Evolutionary conservation across 2,888 invertebrate species (phyloP).

Genomic region (Capitulum mitella): DNA sequence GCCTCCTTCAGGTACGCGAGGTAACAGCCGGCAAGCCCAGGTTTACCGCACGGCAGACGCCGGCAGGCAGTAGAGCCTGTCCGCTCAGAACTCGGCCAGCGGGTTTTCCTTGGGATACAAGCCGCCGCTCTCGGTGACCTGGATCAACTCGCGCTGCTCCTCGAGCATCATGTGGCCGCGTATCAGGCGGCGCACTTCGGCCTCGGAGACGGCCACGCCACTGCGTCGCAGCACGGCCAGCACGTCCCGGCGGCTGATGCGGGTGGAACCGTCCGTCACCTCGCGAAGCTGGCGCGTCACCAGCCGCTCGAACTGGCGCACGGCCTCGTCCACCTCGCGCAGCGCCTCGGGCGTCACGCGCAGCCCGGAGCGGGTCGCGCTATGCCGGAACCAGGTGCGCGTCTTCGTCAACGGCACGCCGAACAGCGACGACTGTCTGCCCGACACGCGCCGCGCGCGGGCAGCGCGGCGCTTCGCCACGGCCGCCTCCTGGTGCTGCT

Average conservation of each 20-base stretch:
- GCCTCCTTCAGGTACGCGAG: too few species aligned
- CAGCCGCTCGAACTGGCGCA: background rate
- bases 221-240: constrained; percentile 1
- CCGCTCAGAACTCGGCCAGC: background rate
- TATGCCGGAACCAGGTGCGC: background rate
- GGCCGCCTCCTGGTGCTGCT: background rate
- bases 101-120: background rate
- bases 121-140: background rate
- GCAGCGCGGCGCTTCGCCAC: background rate
- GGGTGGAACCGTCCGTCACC: background rate
- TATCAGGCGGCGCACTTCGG: background rate
- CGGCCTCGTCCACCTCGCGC: background rate
- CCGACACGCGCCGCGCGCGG: background rate
- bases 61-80: too few species aligned
- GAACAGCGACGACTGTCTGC: background rate
- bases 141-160: background rate
- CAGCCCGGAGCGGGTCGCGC: background rate
- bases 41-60: too few species aligned
- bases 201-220: background rate
- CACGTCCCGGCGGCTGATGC: background rate
- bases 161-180: background rate
- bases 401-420: background rate
- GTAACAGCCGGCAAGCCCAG: too few species aligned
- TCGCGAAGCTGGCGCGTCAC: background rate
- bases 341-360: background rate